Percentiles rank a stretch among this genome's conserved stretches.
phyloP scores from a whole-genome alignment of 2,888 invertebrate species.

The Zygaena filipendulae region DNA sequence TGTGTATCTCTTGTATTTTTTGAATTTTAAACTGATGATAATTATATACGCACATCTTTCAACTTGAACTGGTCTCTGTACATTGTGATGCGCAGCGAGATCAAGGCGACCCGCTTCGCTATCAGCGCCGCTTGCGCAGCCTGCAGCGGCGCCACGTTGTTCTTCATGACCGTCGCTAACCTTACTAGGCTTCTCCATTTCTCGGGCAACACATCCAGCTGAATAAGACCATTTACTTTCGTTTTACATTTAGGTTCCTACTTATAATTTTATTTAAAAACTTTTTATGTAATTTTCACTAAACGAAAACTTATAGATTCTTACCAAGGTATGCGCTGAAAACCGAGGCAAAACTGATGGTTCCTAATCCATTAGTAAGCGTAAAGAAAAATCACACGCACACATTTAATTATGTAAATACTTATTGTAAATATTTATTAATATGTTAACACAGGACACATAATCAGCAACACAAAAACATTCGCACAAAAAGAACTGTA shows the following conservation, averaged over 20 bases:
- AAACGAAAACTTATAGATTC: too few species aligned
- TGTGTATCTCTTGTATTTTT: too few species aligned
- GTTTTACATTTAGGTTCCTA: too few species aligned
- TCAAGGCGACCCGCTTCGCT: slow-evolving; percentile 82
- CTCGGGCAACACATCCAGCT: slow-evolving; percentile 84
- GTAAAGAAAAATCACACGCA: slow-evolving; percentile 11
- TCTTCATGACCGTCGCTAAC: slow-evolving; percentile 83
- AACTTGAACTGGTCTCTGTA: slow-evolving; percentile 80
- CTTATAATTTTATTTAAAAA: background rate
- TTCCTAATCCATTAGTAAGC: slow-evolving; percentile 23
- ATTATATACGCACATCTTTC: slow-evolving; percentile 35
- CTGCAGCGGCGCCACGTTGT: slow-evolving; percentile 88
- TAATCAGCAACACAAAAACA: too few species aligned
- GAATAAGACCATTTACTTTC: too few species aligned
- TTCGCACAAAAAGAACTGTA: too few species aligned
- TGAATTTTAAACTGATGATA: background rate
- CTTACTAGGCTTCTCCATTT: slow-evolving; percentile 89
- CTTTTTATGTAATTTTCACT: too few species aligned
- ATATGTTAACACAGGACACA: too few species aligned
- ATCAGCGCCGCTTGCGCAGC: slow-evolving; percentile 90
- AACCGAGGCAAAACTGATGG: slow-evolving; percentile 29
- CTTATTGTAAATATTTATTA: slow-evolving; percentile 6
- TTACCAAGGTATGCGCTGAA: slow-evolving; percentile 56
- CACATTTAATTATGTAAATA: background rate
- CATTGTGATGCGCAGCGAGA: slow-evolving; percentile 80